Conservation (phyloP, 2,113 vertebrate genomes). For the Dryoscopus gambensis region DNA sequence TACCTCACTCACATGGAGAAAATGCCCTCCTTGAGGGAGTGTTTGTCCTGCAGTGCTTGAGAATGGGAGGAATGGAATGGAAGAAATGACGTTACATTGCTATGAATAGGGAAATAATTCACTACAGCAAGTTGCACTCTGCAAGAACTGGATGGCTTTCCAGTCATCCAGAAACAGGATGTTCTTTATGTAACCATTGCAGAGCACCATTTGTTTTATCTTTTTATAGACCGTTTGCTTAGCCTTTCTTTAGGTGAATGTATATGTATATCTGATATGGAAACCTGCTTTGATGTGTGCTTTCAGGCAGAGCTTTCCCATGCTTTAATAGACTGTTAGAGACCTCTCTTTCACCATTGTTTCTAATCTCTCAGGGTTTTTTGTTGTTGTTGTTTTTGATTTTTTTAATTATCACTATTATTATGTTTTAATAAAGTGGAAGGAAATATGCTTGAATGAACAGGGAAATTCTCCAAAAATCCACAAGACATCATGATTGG, state of each 20-base stretch:
- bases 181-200: neutral
- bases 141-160: neutral
- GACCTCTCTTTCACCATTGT: neutral
- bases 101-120: neutral
- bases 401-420: too few relatives aligned
- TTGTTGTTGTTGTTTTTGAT: neutral
- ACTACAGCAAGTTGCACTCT: neutral
- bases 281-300: neutral
- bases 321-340: neutral
- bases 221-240: neutral
- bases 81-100: neutral
- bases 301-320: neutral
- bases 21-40: neutral
- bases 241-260: neutral
- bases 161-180: neutral
- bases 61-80: neutral
- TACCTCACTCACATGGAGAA: neutral
- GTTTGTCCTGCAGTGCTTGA: neutral
- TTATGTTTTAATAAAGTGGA: neutral
- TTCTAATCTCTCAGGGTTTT: neutral
- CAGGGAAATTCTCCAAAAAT: neutral
- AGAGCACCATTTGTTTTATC: neutral
- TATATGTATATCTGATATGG: neutral
- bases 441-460: neutral
- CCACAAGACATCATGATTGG: fast-evolving